Percentiles rank a stretch among this genome's conserved stretches.
Evolutionary conservation across 2,797 vertebrate genomes (phyloP).

Genomic region (Acanthurus tractus): DNA sequence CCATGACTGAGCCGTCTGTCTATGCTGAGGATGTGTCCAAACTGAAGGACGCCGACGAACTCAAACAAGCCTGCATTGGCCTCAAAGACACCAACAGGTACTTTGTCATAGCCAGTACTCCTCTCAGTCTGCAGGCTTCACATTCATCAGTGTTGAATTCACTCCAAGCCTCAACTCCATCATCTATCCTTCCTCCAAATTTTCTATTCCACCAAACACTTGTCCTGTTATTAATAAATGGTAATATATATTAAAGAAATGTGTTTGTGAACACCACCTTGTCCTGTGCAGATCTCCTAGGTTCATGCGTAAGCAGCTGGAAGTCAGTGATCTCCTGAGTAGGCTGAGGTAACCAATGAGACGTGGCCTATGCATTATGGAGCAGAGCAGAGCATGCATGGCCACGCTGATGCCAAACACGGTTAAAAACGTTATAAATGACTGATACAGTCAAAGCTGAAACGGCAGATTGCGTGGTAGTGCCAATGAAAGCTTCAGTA

Average conservation of each 20-base stretch:
- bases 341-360: slow-evolving; percentile 86
- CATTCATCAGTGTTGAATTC: slow-evolving; percentile 12
- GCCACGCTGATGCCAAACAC: slow-evolving; percentile 55
- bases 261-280: slow-evolving; percentile 71
- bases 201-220: background rate
- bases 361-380: slow-evolving; percentile 75
- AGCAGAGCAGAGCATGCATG: slow-evolving; percentile 67
- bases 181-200: background rate
- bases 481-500: slow-evolving; percentile 34
- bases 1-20: slow-evolving; percentile 95
- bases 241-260: background rate
- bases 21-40: slow-evolving; percentile 94
- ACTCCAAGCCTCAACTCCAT: background rate
- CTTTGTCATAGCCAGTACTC: slow-evolving; percentile 5
- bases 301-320: slow-evolving; percentile 82
- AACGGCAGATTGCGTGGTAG: slow-evolving; percentile 26
- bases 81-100: slow-evolving; percentile 99
- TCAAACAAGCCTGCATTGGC: slow-evolving; percentile 96
- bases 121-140: background rate
- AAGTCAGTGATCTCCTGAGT: slow-evolving; percentile 86
- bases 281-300: slow-evolving; percentile 86
- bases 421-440: background rate
- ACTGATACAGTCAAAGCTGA: slow-evolving; percentile 20
- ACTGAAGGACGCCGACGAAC: slow-evolving; percentile 95
- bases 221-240: background rate